Conservation (phyloP, 2,797 vertebrate species). For the Lagorchestes hirsutus region DNA sequence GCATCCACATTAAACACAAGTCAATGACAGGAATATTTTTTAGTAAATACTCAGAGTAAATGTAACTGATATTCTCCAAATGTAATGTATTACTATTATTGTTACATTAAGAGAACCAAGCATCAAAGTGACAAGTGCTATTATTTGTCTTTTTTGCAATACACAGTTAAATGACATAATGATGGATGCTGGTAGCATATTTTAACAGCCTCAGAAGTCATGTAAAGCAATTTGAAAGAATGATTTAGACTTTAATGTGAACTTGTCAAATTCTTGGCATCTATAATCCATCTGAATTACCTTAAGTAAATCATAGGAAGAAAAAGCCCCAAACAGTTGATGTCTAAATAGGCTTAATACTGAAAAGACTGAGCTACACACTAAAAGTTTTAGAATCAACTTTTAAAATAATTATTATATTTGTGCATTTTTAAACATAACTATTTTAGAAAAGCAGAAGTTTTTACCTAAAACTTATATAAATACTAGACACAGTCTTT, state of each 20-base stretch:
- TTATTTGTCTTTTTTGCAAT: conserved; percentile 62
- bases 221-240: conserved; percentile 58
- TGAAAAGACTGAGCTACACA: conserved; percentile 66
- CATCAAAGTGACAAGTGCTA: conserved; percentile 56
- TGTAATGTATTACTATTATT: conserved; percentile 33
- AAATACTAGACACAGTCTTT: conserved; percentile 74
- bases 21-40: conserved; percentile 37
- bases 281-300: conserved; percentile 67
- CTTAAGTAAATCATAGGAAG: conserved; percentile 65
- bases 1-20: conserved; percentile 45
- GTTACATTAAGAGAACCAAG: conserved; percentile 54
- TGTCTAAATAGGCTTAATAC: conserved; percentile 56
- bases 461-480: conserved; percentile 67
- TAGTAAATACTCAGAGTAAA: conserved; percentile 39
- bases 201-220: conserved; percentile 56
- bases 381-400: conserved; percentile 60
- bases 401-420: conserved; percentile 76
- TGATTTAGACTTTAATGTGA: conserved; percentile 64
- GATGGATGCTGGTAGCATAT: conserved; percentile 53
- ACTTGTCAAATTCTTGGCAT: conserved; percentile 66
- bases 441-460: conserved; percentile 71
- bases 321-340: conserved; percentile 55
- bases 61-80: conserved; percentile 47
- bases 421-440: conserved; percentile 72
- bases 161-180: conserved; percentile 59